phyloP scores from a whole-genome alignment of 2,797 vertebrate species.

The Chiroxiphia lanceolata region DNA sequence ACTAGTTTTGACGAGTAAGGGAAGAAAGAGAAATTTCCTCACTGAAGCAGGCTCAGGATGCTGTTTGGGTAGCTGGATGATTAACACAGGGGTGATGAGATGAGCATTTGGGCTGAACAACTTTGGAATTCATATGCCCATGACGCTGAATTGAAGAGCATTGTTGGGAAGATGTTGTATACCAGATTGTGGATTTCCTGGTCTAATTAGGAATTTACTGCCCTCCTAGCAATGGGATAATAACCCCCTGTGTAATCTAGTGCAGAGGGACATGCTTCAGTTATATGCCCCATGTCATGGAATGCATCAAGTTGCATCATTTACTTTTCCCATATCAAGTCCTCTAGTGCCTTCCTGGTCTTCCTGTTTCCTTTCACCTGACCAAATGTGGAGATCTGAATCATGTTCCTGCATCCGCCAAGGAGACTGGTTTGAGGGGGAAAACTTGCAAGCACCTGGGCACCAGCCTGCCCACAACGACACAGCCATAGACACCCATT shows the following conservation, averaged over 20 bases:
- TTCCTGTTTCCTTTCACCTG: background rate
- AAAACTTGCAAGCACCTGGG: background rate
- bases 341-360: background rate
- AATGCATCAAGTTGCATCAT: background rate
- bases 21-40: background rate
- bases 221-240: background rate
- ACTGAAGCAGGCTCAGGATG: background rate
- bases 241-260: background rate
- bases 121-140: background rate
- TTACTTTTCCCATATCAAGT: background rate
- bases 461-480: background rate
- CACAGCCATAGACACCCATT: background rate
- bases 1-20: background rate
- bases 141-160: background rate
- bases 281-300: fast-evolving
- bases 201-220: background rate
- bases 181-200: background rate
- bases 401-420: background rate
- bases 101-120: background rate
- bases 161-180: background rate
- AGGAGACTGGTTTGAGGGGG: background rate
- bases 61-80: background rate
- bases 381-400: background rate
- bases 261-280: background rate
- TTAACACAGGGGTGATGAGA: background rate